These are phyloP conservation scores for Pseudomyrmex cubaensis DNA, from an alignment of 1,140 invertebrate species.

Conservation along the genomic window DNA sequence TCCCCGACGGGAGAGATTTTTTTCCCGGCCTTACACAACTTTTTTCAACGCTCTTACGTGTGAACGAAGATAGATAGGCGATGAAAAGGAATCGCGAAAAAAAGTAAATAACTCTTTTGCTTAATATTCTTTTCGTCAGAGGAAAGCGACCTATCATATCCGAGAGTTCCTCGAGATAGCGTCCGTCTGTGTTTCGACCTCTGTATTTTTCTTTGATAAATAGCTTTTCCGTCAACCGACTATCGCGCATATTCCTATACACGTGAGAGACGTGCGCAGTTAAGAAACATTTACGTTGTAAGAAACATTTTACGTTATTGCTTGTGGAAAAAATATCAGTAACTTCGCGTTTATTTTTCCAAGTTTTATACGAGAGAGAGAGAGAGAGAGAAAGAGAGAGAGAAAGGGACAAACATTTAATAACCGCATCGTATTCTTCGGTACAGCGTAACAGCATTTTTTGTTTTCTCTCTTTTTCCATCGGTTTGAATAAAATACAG, in stretches of 20 bases:
- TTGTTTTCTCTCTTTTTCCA: neutral
- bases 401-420: too few species aligned
- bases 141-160: slow-evolving; percentile 36
- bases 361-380: too few species aligned
- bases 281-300: slow-evolving; percentile 35
- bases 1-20: neutral
- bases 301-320: slow-evolving; percentile 5
- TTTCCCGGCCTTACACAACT: neutral
- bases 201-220: slow-evolving; percentile 43
- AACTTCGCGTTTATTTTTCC: too few species aligned
- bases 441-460: neutral
- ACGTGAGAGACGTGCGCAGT: neutral
- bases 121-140: slow-evolving; percentile 60
- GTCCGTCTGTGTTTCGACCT: neutral
- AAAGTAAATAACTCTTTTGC: slow-evolving; percentile 39
- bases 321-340: neutral
- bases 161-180: slow-evolving; percentile 55
- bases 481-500: neutral
- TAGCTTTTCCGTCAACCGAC: slow-evolving; percentile 19
- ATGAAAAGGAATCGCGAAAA: neutral
- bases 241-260: neutral
- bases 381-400: too few species aligned
- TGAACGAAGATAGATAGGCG: neutral
- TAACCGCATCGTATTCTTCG: too few species aligned
- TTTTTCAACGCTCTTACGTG: neutral